Evolutionary conservation across 2,113 vertebrate species (phyloP), one percentile per base, ranked within the genome.

Genomic region (Brevimyrus niger): DNA sequence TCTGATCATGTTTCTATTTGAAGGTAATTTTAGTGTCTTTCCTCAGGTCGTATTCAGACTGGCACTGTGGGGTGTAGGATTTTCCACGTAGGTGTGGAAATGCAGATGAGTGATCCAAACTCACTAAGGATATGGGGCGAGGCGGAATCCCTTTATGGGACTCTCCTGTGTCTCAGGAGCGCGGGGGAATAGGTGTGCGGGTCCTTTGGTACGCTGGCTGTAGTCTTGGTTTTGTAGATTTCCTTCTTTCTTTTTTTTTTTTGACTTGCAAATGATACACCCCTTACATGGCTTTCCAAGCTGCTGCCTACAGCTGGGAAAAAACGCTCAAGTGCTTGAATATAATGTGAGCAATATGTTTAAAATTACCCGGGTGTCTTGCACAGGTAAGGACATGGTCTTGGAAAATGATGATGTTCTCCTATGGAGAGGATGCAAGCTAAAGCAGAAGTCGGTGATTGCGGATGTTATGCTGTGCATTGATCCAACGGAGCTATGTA

Each of bases 311-410:
- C 2, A 82, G 89, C 91, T 47, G 10, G 89, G 90, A 90, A 86
- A n/a, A 90, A 86, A n/a, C 89, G 58, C 46, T 90, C 89, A 91
- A 87, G 91, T 88, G 92, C 87, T 89, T 90, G 91, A 92, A 90
- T 92, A 92, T 93, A 93, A 93, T 93, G 90, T 90, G 92, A 93
- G 94, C 94, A 93, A 94, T 93, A 93, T 13, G 23, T 86, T 88
- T 42, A 44, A 47, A 69, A 44, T 42, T 35, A 27, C 58, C 85
- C 23, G 46, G 73, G 38, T 73, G 47, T 31, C 21, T 87, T 87
- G 84, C 85, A 83, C 82, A 31, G 47, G 46, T 65, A 90, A 47
- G 38, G 92, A 92, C 91, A 91, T 92, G 31, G 47, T 87, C 48
- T 90, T 82, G 80, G n/a, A 47, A 89, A 91, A 87, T 90, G 55